These are phyloP conservation scores for Spheniscus mendiculus DNA, from an alignment of 2,113 vertebrate species.

Conservation along the genomic window DNA sequence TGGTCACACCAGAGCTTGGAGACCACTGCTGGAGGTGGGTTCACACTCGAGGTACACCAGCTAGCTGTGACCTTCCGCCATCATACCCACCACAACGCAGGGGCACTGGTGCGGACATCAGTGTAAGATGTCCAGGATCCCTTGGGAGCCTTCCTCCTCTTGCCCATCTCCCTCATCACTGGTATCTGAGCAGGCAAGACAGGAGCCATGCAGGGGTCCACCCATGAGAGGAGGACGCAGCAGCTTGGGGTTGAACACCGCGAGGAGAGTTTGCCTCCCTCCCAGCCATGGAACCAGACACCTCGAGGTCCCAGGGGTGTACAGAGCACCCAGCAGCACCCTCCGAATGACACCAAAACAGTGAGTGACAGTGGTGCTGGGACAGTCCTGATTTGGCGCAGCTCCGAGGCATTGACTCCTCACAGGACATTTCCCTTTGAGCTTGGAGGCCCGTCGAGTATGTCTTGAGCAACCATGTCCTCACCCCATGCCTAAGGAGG, in stretches of 20 bases:
- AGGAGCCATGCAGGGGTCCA: background rate
- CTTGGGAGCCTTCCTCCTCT: background rate
- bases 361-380: background rate
- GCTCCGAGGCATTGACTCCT: background rate
- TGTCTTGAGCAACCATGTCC: background rate
- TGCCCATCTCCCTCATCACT: background rate
- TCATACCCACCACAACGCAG: background rate
- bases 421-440: background rate
- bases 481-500: background rate
- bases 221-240: accelerated
- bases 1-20: background rate
- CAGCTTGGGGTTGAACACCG: background rate
- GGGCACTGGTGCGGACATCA: no score
- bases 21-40: no score
- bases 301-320: background rate
- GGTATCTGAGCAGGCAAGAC: accelerated
- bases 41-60: background rate
- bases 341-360: background rate
- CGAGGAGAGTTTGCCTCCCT: accelerated
- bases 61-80: background rate
- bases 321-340: background rate
- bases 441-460: accelerated
- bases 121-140: background rate
- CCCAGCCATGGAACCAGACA: background rate
- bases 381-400: background rate